Conservation (phyloP, 2,113 vertebrate species). For the Eleginops maclovinus region DNA sequence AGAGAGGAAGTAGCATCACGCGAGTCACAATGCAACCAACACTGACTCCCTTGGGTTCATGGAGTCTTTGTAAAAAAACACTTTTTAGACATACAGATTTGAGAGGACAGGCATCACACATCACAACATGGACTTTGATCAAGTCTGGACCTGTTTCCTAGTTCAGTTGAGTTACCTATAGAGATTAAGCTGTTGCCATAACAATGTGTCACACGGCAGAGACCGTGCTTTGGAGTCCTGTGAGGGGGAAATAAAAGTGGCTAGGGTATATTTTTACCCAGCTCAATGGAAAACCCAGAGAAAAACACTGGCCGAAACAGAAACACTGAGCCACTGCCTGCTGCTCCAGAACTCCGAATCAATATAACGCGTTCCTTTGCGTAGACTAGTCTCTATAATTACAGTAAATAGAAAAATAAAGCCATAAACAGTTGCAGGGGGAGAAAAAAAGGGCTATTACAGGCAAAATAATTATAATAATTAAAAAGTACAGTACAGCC, state of each 20-base stretch:
- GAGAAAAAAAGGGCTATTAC: no score
- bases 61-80: conserved; percentile 26
- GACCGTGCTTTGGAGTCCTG: conserved; percentile 17
- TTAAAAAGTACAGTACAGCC: no score
- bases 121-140: conserved; percentile 10
- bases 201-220: conserved; percentile 31
- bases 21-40: conserved; percentile 23
- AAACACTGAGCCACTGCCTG: conserved; percentile 11
- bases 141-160: conserved; percentile 24
- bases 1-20: neutral
- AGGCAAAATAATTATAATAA: no score
- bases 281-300: conserved; percentile 39
- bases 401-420: neutral
- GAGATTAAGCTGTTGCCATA: conserved; percentile 49
- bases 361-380: neutral
- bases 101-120: neutral
- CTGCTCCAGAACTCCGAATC: neutral
- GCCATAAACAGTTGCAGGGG: neutral
- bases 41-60: conserved; percentile 16
- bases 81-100: neutral
- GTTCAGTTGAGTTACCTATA: conserved; percentile 13
- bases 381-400: neutral
- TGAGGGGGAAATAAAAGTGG: conserved; percentile 4
- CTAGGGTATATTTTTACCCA: conserved; percentile 53
- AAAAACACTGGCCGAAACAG: conserved; percentile 46